Conservation (phyloP, 2,797 vertebrate species). For the Meda fulgida region DNA sequence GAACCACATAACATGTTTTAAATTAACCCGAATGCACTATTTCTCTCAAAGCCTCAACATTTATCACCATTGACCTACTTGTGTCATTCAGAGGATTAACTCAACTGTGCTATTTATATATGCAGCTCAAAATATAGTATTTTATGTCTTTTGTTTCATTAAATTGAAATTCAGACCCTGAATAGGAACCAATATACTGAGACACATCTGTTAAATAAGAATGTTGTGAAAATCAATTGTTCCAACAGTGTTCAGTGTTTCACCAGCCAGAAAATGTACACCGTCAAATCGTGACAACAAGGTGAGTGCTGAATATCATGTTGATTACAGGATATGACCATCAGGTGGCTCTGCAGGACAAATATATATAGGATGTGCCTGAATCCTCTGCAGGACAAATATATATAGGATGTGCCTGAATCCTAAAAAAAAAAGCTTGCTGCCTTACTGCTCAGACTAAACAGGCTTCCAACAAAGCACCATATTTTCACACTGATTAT, state of each 20-base stretch:
- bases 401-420: not conserved
- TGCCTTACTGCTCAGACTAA: not conserved
- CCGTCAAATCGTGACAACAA: not conserved
- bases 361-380: not conserved
- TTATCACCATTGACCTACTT: slow-evolving; percentile 15
- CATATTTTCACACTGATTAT: too few relatives aligned
- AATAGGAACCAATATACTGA: slow-evolving; percentile 17
- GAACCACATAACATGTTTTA: not conserved
- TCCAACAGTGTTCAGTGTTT: slow-evolving; percentile 32
- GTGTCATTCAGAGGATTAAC: not conserved
- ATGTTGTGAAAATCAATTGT: slow-evolving; percentile 40
- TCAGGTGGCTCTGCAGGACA: slow-evolving; percentile 33
- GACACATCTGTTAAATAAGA: slow-evolving; percentile 29
- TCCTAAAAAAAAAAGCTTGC: not conserved
- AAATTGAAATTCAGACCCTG: slow-evolving; percentile 5
- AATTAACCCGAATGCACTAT: not conserved
- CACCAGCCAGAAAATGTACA: slow-evolving; percentile 8
- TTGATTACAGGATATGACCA: slow-evolving; percentile 18
- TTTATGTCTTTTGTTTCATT: slow-evolving; percentile 17
- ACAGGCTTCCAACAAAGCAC: not conserved
- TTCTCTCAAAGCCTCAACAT: not conserved
- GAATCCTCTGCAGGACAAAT: slow-evolving; percentile 4
- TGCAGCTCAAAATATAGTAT: not conserved
- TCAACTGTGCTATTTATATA: slow-evolving; percentile 1
- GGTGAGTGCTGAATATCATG: not conserved